A percentile compares a stretch with the other conserved stretches of the same genome.
Evolutionary conservation across 2,888 invertebrate species (phyloP).

Genomic region (Catocala sponsa): DNA sequence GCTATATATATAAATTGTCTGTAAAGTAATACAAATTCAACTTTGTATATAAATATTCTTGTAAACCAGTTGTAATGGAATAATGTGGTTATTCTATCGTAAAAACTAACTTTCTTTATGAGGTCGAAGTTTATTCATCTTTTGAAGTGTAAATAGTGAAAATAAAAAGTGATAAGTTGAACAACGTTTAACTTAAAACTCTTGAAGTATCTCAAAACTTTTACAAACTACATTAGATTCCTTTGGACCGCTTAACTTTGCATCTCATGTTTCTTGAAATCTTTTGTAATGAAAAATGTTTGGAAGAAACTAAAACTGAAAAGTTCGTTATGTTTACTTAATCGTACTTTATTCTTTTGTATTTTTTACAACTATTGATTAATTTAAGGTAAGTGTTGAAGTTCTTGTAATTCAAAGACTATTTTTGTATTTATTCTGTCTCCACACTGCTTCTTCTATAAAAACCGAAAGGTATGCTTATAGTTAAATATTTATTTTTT

Average conservation of each 20-base stretch:
- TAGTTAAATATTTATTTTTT: too few relatives aligned
- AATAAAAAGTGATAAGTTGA: slow-evolving; percentile 17
- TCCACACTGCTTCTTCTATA: too few relatives aligned
- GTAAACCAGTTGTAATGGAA: not conserved
- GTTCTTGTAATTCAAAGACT: too few relatives aligned
- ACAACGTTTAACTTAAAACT: slow-evolving; percentile 20
- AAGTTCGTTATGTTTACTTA: not conserved
- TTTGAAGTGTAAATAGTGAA: slow-evolving; percentile 24
- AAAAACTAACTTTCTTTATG: not conserved
- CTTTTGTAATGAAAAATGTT: slow-evolving; percentile 10
- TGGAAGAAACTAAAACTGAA: not conserved
- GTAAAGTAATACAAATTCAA: too few relatives aligned
- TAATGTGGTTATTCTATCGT: not conserved
- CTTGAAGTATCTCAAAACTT: slow-evolving; percentile 13
- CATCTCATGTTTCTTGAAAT: slow-evolving; percentile 6
- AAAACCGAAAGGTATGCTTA: too few relatives aligned
- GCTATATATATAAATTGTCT: too few relatives aligned
- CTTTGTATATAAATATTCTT: too few relatives aligned
- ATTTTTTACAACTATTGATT: not conserved
- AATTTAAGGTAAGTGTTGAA: too few relatives aligned
- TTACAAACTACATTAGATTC: slow-evolving; percentile 4
- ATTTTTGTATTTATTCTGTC: too few relatives aligned
- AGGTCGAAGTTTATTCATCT: slow-evolving; percentile 13
- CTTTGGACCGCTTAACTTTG: slow-evolving; percentile 5
- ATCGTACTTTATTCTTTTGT: not conserved